Percentiles rank a stretch among this genome's conserved stretches.
Conservation (phyloP, 2,797 vertebrate species). For the Oreonectes daqikongensis region DNA sequence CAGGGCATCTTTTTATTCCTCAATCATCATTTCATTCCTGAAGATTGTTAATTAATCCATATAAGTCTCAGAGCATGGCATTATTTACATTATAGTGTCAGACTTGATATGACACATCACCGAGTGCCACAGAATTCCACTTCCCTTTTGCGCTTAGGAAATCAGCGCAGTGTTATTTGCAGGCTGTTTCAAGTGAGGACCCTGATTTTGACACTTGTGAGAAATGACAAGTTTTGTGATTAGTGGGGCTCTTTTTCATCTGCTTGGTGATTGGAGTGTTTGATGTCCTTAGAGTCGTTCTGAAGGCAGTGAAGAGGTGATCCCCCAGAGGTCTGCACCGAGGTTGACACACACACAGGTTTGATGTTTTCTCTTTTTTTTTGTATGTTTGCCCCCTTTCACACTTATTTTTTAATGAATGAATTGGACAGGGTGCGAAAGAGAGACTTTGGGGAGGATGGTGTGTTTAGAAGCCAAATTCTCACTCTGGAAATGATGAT, state of each 20-base stretch:
- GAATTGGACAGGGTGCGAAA: slow-evolving; percentile 60
- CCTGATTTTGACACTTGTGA: slow-evolving; percentile 45
- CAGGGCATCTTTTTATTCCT: neutral
- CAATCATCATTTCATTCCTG: slow-evolving; percentile 2
- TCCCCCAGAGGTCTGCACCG: slow-evolving; percentile 43
- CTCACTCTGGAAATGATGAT: slow-evolving; percentile 45
- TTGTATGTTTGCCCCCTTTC: slow-evolving; percentile 28
- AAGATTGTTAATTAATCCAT: slow-evolving; percentile 8
- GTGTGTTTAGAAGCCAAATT: slow-evolving; percentile 38
- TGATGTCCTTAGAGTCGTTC: slow-evolving; percentile 55
- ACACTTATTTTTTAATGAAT: slow-evolving; percentile 49
- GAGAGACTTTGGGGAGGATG: slow-evolving; percentile 42
- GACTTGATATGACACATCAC: slow-evolving; percentile 45
- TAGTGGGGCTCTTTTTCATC: slow-evolving; percentile 50
- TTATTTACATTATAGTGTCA: slow-evolving; percentile 54
- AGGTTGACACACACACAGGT: slow-evolving; percentile 60
- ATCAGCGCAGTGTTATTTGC: slow-evolving; percentile 41
- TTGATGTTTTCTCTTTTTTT: slow-evolving; percentile 50
- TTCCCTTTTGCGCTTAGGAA: slow-evolving; percentile 25
- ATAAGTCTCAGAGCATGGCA: slow-evolving; percentile 20
- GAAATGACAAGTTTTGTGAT: slow-evolving; percentile 61
- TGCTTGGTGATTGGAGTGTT: slow-evolving; percentile 63
- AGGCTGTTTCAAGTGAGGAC: slow-evolving; percentile 42
- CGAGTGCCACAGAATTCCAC: slow-evolving; percentile 38
- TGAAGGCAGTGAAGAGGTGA: slow-evolving; percentile 53